Percentiles rank a stretch among this genome's conserved stretches.
These are phyloP conservation scores for Copidosoma floridanum DNA, from an alignment of 1,140 invertebrate genomes.

Conservation along the genomic window DNA sequence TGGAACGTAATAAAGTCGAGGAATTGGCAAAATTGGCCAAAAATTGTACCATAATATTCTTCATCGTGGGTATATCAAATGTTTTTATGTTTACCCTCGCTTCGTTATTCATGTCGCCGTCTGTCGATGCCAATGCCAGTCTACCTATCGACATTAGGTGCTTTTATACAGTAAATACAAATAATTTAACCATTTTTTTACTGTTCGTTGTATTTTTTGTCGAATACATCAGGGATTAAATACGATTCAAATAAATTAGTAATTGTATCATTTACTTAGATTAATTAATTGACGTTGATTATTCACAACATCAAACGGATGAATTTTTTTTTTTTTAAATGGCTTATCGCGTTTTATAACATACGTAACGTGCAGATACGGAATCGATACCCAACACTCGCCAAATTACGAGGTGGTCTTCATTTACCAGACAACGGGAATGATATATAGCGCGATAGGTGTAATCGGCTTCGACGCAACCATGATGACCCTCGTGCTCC, in stretches of 20 bases:
- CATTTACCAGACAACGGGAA: not conserved
- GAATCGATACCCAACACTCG: slow-evolving; percentile 11
- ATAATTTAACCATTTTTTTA: not conserved
- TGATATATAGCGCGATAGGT: not conserved
- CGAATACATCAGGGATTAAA: not conserved
- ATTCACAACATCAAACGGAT: not conserved
- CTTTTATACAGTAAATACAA: too few relatives aligned
- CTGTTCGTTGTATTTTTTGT: not conserved
- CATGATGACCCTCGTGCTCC: slow-evolving; percentile 27
- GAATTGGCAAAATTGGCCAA: slow-evolving; percentile 7
- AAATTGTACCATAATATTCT: not conserved
- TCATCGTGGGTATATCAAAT: too few relatives aligned
- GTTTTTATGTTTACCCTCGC: too few relatives aligned
- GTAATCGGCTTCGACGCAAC: not conserved
- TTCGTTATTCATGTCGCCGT: too few relatives aligned
- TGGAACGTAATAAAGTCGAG: slow-evolving; percentile 8
- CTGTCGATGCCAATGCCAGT: too few relatives aligned
- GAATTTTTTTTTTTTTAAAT: too few relatives aligned
- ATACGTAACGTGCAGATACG: too few relatives aligned
- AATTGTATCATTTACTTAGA: not conserved
- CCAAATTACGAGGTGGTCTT: slow-evolving; percentile 3
- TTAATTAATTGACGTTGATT: too few relatives aligned
- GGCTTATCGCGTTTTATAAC: too few relatives aligned
- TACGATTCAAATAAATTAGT: not conserved
- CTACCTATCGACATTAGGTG: too few relatives aligned